Percentiles rank a stretch among this genome's conserved stretches.
These are phyloP conservation scores for Thamnaconus septentrionalis DNA, from an alignment of 2,113 vertebrate species.

Conservation along the genomic window DNA sequence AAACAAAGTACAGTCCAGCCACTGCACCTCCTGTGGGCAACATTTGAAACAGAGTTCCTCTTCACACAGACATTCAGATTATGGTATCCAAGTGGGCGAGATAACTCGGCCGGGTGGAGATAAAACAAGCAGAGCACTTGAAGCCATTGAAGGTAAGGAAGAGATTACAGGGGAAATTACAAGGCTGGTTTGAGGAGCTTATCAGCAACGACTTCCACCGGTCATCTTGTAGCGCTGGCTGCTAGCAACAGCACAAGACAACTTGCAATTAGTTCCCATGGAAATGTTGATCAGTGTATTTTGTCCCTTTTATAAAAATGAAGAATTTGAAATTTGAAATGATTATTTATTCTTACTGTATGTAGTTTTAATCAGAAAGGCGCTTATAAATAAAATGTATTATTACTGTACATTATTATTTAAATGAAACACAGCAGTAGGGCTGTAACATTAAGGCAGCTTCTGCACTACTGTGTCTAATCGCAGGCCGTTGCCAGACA, in stretches of 20 bases:
- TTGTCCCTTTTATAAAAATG: no score
- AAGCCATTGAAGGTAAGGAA: conserved; percentile 40
- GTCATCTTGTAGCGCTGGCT: conserved; percentile 8
- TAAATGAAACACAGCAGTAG: no score
- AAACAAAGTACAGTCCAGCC: no score
- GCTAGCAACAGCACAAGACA: neutral
- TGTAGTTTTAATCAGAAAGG: no score
- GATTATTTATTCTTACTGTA: no score
- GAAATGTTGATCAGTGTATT: no score
- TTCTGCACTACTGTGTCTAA: neutral
- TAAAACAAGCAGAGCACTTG: conserved; percentile 38
- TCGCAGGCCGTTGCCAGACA: conserved; percentile 19
- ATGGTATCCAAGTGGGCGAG: conserved; percentile 25
- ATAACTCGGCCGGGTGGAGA: conserved; percentile 40
- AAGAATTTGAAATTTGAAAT: no score
- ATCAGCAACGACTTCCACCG: conserved; percentile 28
- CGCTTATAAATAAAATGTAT: no score
- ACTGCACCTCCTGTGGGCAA: neutral
- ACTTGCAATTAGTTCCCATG: no score
- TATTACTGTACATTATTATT: no score
- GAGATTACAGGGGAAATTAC: conserved; percentile 61
- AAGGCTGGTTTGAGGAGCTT: conserved; percentile 58
- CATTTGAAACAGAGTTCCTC: conserved; percentile 1
- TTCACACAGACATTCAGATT: conserved; percentile 15
- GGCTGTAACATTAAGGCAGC: no score